These are phyloP conservation scores for Semnornis frantzii DNA, from an alignment of 2,113 vertebrate species.

Conservation along the genomic window DNA sequence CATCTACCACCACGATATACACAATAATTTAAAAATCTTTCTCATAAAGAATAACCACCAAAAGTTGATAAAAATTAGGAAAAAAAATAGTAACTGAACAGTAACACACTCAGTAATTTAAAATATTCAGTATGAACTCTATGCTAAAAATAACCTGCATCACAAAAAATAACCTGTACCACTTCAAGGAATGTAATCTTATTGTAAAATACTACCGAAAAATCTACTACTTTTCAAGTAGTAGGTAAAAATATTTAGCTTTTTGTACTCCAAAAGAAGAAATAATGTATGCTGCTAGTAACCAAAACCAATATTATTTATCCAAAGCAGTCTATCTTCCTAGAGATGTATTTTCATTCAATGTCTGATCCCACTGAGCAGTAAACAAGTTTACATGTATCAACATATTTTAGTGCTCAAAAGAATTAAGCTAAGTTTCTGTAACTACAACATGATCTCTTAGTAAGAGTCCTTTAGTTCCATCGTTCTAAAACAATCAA, in stretches of 20 bases:
- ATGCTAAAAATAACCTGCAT: slow-evolving; percentile 3
- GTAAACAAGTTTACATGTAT: slow-evolving; percentile 63
- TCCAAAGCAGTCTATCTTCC: slow-evolving; percentile 30
- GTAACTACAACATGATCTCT: slow-evolving; percentile 43
- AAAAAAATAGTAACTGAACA: background rate
- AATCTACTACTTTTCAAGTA: background rate
- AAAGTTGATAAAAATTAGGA: background rate
- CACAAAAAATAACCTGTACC: background rate
- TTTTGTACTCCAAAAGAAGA: background rate
- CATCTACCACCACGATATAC: background rate
- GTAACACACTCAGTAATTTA: background rate
- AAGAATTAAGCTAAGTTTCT: slow-evolving; percentile 74
- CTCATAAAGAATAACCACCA: background rate
- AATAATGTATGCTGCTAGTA: background rate
- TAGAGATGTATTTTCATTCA: slow-evolving; percentile 41
- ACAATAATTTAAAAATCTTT: background rate
- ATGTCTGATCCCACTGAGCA: slow-evolving; percentile 1
- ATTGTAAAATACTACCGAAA: background rate
- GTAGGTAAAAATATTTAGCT: background rate
- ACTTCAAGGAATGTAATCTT: background rate
- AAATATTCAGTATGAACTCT: background rate
- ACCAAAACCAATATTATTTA: background rate
- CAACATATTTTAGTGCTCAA: slow-evolving; percentile 45
- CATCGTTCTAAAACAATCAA: slow-evolving; percentile 29
- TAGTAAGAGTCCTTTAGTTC: slow-evolving; percentile 46